phyloP scores from a whole-genome alignment of 2,888 invertebrate genomes.

The Pherbina coryleti region DNA sequence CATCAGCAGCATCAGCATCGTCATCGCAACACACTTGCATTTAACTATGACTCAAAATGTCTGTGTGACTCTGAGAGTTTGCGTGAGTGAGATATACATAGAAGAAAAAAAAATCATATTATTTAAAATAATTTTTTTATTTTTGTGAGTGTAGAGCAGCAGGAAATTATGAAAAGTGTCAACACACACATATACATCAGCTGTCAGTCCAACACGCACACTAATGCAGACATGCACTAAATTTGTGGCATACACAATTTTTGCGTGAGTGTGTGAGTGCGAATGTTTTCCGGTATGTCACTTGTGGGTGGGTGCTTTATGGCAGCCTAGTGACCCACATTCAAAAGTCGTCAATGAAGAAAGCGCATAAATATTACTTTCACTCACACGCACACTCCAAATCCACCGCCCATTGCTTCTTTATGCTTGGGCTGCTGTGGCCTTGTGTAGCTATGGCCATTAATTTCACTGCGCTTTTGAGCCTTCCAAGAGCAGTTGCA shows the following conservation, averaged over 20 bases:
- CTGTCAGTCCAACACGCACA: not conserved
- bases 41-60: too few species aligned
- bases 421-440: not conserved
- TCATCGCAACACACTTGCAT: not conserved
- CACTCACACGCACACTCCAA: not conserved
- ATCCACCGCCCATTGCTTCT: not conserved
- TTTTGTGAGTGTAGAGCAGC: not conserved
- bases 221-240: not conserved
- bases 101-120: not conserved
- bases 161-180: slow-evolving; percentile 26
- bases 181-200: not conserved
- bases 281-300: not conserved
- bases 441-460: not conserved
- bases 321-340: slow-evolving; percentile 20
- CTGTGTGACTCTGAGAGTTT: slow-evolving; percentile 14
- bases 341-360: slow-evolving; percentile 26
- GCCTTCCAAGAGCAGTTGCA: not conserved
- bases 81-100: not conserved
- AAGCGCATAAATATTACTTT: slow-evolving; percentile 5
- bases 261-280: not conserved
- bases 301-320: not conserved
- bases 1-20: not conserved
- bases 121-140: not conserved
- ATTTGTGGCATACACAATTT: not conserved
- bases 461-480: too few species aligned